A percentile compares a stretch with the other conserved stretches of the same genome.
Evolutionary conservation across 2,888 invertebrate species (phyloP).

Genomic region (Drosophila anceps): DNA sequence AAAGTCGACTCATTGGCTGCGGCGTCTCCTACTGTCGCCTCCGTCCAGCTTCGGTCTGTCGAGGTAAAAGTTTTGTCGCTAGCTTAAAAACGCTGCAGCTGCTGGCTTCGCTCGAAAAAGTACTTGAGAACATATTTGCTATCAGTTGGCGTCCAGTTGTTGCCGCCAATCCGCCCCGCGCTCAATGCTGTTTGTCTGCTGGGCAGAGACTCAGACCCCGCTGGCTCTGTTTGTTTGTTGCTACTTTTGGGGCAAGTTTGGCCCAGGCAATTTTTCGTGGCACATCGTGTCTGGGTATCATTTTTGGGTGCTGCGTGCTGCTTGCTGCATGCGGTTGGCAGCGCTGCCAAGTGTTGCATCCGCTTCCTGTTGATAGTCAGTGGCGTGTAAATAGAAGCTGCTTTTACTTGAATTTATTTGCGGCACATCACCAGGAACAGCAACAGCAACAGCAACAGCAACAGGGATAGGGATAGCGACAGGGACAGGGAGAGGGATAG

Average conservation of each 20-base stretch:
- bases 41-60: conserved; percentile 21
- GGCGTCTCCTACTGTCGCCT: conserved; percentile 15
- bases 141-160: conserved; percentile 81
- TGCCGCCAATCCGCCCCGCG: conserved; percentile 3
- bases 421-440: conserved; percentile 51
- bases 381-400: conserved; percentile 78
- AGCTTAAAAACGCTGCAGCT: conserved; percentile 72
- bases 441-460: too few relatives aligned
- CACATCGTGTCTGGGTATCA: conserved; percentile 71
- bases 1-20: conserved; percentile 61
- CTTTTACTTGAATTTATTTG: conserved; percentile 75
- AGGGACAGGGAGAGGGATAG: too few relatives aligned
- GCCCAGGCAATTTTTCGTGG: conserved; percentile 59
- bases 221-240: conserved; percentile 55
- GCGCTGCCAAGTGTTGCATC: conserved; percentile 80
- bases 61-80: conserved; percentile 76
- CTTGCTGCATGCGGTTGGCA: conserved; percentile 65
- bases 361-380: conserved; percentile 80
- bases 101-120: conserved; percentile 43
- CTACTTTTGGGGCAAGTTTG: conserved; percentile 56
- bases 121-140: conserved; percentile 81
- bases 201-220: conserved; percentile 10
- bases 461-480: too few relatives aligned
- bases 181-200: conserved; percentile 15
- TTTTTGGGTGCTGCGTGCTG: conserved; percentile 56